Conservation (phyloP, 2,888 invertebrate species). For the Laothoe populi region DNA sequence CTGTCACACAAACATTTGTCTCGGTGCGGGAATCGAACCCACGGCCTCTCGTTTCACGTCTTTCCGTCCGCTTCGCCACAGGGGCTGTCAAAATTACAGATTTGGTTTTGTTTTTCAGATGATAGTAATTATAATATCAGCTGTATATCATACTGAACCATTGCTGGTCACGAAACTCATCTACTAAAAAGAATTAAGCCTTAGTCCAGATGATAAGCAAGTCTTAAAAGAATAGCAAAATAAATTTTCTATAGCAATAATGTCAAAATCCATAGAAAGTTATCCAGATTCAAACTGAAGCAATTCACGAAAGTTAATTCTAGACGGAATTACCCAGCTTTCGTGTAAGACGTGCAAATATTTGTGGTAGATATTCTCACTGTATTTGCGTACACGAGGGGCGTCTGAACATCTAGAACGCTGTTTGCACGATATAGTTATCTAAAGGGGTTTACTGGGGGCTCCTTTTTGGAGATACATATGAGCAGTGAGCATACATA, state of each 20-base stretch:
- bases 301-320: neutral
- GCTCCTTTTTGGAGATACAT: neutral
- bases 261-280: neutral
- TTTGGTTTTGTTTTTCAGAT: too few species aligned
- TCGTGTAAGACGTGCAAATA: slow-evolving; percentile 6
- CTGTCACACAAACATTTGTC: too few species aligned
- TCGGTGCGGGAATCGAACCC: too few species aligned
- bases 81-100: too few species aligned
- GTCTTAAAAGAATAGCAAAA: neutral
- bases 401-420: neutral
- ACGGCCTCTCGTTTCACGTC: too few species aligned
- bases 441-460: neutral
- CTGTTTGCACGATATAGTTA: slow-evolving; percentile 1
- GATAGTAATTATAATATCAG: too few species aligned
- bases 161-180: too few species aligned
- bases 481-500: too few species aligned
- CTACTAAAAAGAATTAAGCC: too few species aligned
- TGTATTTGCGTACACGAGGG: slow-evolving; percentile 1
- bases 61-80: too few species aligned
- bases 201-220: too few species aligned
- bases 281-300: neutral
- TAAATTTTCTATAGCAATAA: neutral
- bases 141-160: too few species aligned
- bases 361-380: slow-evolving; percentile 4
- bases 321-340: neutral